phyloP scores from a whole-genome alignment of 1,140 invertebrate species.

The Potamilus streckersoni region DNA sequence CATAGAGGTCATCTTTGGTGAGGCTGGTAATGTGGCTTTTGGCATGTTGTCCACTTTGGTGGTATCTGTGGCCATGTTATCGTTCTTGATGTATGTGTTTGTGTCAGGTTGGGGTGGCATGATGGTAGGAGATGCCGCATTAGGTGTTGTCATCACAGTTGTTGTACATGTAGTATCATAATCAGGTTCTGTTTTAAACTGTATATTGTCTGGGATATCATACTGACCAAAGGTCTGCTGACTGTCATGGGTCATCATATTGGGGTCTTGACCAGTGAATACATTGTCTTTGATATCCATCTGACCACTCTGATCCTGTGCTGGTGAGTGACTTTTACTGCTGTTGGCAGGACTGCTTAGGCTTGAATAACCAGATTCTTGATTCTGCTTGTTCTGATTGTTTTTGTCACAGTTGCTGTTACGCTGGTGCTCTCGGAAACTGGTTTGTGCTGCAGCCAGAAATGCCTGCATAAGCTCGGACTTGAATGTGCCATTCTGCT shows the following conservation, averaged over 20 bases:
- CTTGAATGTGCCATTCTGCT: constrained; percentile 59
- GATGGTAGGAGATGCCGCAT: constrained; percentile 18
- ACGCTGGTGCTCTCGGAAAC: constrained; percentile 57
- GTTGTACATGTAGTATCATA: no score
- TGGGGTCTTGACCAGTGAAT: no score
- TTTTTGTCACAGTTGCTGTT: constrained; percentile 33
- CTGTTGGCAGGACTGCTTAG: constrained; percentile 26
- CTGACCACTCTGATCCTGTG: constrained; percentile 22
- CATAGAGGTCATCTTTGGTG: no score
- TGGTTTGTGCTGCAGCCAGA: constrained; percentile 54
- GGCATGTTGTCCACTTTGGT: no score
- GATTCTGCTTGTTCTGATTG: constrained; percentile 24
- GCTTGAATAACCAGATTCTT: constrained; percentile 5
- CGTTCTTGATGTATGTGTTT: no score
- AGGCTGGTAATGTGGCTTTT: no score
- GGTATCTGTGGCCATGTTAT: no score
- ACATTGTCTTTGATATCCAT: background rate
- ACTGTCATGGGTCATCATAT: no score
- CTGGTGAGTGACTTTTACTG: constrained; percentile 44
- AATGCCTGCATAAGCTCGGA: constrained; percentile 62
- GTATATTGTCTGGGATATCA: no score
- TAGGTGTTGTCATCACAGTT: background rate
- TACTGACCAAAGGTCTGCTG: no score
- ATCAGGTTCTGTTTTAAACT: no score
- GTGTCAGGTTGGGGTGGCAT: constrained; percentile 6